Evolutionary conservation across 1,140 invertebrate genomes (phyloP).

Genomic region (Drosophila murphyi): DNA sequence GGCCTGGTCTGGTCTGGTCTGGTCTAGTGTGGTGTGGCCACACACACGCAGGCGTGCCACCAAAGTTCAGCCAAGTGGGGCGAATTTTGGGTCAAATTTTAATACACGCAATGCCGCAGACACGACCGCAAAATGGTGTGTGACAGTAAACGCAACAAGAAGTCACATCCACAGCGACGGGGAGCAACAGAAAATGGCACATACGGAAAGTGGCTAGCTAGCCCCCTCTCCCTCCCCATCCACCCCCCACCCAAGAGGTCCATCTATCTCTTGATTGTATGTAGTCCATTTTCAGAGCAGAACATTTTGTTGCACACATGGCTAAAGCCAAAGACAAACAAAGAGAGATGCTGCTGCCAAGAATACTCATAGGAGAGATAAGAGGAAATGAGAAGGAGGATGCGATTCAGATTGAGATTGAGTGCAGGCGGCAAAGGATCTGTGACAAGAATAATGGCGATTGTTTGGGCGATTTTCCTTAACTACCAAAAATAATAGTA

Average conservation of each 20-base stretch:
- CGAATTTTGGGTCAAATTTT: slow-evolving; percentile 51
- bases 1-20: background rate
- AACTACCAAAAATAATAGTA: no score
- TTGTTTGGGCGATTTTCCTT: no score
- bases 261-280: background rate
- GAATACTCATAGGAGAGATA: background rate
- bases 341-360: slow-evolving; percentile 9
- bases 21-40: no score
- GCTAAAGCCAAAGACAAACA: slow-evolving; percentile 32
- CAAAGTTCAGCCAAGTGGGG: slow-evolving; percentile 28
- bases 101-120: slow-evolving; percentile 59
- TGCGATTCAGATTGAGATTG: no score
- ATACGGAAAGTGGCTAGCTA: slow-evolving; percentile 30
- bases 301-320: slow-evolving; percentile 24
- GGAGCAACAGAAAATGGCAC: slow-evolving; percentile 39
- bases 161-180: slow-evolving; percentile 20
- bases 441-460: background rate
- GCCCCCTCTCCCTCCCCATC: background rate
- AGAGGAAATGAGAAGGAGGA: background rate
- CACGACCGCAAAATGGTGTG: slow-evolving; percentile 49
- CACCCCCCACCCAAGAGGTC: background rate
- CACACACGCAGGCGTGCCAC: slow-evolving; percentile 30
- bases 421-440: background rate
- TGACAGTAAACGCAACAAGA: slow-evolving; percentile 30
- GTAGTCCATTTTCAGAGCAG: slow-evolving; percentile 12